Percentiles rank a stretch among this genome's conserved stretches.
These are phyloP conservation scores for Mesorhabditis sp. DNA, from an alignment of 2,888 invertebrate genomes.

Conservation along the genomic window DNA sequence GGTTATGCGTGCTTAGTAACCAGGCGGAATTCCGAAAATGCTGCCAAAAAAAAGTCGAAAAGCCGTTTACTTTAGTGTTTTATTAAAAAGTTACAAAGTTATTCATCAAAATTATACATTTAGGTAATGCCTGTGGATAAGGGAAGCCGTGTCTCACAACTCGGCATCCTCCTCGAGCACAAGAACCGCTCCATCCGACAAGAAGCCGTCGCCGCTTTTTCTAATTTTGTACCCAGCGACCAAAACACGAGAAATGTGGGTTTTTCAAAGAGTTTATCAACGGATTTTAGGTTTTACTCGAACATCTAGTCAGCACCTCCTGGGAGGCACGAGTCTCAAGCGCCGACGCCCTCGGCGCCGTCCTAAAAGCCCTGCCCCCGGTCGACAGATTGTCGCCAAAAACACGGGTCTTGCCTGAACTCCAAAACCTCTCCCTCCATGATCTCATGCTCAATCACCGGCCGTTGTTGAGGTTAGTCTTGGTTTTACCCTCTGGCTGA, in stretches of 20 bases:
- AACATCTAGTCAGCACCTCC: conserved; percentile 26
- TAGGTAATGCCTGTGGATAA: background rate
- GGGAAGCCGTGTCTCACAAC: conserved; percentile 33
- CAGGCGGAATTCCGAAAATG: too few relatives aligned
- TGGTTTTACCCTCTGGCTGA: background rate
- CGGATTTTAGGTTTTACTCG: conserved; percentile 23
- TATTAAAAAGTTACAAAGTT: too few relatives aligned
- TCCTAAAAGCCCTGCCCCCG: conserved; percentile 19
- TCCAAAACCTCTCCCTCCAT: background rate
- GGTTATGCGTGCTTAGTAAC: too few relatives aligned
- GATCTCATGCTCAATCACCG: conserved; percentile 12
- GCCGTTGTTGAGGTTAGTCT: conserved; percentile 20
- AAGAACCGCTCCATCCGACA: conserved; percentile 46
- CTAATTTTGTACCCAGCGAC: conserved; percentile 40
- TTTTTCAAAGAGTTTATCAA: conserved; percentile 4
- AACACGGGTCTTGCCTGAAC: background rate
- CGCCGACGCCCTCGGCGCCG: conserved; percentile 38
- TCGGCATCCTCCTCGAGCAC: conserved; percentile 47
- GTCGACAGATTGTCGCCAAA: too few relatives aligned
- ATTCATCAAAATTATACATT: too few relatives aligned
- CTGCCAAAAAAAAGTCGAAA: too few relatives aligned
- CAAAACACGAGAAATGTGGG: conserved; percentile 28
- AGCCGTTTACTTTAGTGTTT: too few relatives aligned
- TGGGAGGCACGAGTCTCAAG: conserved; percentile 52
- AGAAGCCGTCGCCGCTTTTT: conserved; percentile 44